These are phyloP conservation scores for Pocillopora verrucosa DNA, from an alignment of 64 coral and sea anemone genomes.

Conservation along the genomic window DNA sequence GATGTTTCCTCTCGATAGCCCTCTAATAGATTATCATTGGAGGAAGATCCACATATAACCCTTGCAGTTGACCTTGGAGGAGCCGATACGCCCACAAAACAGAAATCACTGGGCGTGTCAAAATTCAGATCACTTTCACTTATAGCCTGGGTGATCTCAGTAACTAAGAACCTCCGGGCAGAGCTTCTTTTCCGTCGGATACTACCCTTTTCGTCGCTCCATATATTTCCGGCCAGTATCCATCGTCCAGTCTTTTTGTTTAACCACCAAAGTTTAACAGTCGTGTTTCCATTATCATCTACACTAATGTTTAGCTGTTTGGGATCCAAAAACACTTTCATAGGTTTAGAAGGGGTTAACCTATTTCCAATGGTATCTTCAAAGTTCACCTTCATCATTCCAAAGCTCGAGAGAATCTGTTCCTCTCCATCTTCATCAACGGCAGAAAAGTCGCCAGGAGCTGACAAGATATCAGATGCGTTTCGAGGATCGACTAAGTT, in stretches of 20 bases:
- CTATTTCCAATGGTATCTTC: neutral
- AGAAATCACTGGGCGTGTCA: neutral
- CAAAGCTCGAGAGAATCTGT: neutral
- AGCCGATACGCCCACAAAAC: neutral
- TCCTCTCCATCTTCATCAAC: slow-evolving; percentile 16
- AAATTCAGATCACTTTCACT: neutral
- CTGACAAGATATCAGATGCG: neutral
- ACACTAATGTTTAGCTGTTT: neutral
- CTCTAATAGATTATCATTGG: neutral
- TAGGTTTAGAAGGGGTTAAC: neutral
- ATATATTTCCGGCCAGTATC: slow-evolving; percentile 2
- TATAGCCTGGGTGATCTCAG: neutral
- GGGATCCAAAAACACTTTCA: neutral
- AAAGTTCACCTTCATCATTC: slow-evolving; percentile 7
- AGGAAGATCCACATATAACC: neutral
- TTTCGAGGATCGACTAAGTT: neutral
- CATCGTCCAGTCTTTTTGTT: slow-evolving; percentile 6
- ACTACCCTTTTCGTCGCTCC: neutral
- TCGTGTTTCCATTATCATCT: slow-evolving; percentile 12
- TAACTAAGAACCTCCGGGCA: neutral
- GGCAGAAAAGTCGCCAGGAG: neutral
- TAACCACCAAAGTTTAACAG: slow-evolving; percentile 9
- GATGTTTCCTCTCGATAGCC: neutral
- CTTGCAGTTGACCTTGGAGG: neutral
- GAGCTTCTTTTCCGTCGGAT: neutral